Evolutionary conservation across 2,888 invertebrate genomes (phyloP).

Genomic region (Rhamnusium bicolor): DNA sequence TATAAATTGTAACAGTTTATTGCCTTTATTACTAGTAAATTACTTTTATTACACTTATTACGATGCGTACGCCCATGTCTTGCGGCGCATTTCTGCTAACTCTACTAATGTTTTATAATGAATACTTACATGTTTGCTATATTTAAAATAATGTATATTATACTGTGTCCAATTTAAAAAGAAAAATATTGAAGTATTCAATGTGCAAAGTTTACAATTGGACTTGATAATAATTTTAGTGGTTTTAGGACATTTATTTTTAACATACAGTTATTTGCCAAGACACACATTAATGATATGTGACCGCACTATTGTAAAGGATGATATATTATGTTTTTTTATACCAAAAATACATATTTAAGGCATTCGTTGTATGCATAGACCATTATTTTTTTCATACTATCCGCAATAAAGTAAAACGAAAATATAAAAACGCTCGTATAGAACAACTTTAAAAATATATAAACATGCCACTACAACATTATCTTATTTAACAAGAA

Average conservation of each 20-base stretch:
- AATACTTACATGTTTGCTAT: too few relatives aligned
- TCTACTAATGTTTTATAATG: too few relatives aligned
- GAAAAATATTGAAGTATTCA: neutral
- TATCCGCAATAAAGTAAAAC: neutral
- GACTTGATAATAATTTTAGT: neutral
- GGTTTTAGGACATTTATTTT: constrained; percentile 21
- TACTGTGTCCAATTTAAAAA: too few relatives aligned
- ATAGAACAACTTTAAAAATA: neutral
- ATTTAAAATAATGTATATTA: too few relatives aligned
- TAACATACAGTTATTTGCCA: constrained; percentile 18
- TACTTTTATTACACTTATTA: too few relatives aligned
- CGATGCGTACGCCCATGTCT: too few relatives aligned
- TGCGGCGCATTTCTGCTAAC: too few relatives aligned
- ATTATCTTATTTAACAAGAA: neutral
- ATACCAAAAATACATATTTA: neutral
- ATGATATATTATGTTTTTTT: constrained; percentile 9
- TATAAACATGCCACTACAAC: neutral
- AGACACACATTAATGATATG: constrained; percentile 5
- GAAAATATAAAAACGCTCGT: neutral
- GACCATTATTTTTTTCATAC: neutral
- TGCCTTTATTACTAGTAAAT: too few relatives aligned
- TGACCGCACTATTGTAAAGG: constrained; percentile 17
- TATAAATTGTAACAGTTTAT: too few relatives aligned
- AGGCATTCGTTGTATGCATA: neutral
- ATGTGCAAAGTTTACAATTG: neutral